Evolutionary conservation across 92 coral and sea anemone species (phyloP).

Genomic region (Porites lobata): DNA sequence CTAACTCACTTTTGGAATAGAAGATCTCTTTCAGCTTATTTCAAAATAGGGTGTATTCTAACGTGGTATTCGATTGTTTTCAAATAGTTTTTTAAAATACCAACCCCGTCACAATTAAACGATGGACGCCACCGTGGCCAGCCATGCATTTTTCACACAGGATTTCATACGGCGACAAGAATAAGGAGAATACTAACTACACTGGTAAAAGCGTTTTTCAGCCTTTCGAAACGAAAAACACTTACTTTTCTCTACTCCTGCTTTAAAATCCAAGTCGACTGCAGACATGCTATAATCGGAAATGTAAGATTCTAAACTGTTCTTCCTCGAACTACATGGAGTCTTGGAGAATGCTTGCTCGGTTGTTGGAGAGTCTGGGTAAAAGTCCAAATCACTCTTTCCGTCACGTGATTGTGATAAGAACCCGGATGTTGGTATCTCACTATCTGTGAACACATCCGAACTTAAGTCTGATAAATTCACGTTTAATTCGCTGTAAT

Average conservation of each 20-base stretch:
- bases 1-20: too few relatives aligned
- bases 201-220: too few relatives aligned
- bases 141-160: too few relatives aligned
- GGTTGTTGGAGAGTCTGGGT: constrained; percentile 95
- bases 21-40: too few relatives aligned
- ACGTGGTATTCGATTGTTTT: too few relatives aligned
- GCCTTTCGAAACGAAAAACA: too few relatives aligned
- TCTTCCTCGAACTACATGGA: constrained; percentile 96
- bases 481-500: constrained; percentile 78
- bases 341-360: constrained; percentile 95
- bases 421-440: constrained; percentile 71
- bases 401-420: constrained; percentile 68
- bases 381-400: constrained; percentile 77
- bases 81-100: too few relatives aligned
- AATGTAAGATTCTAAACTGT: constrained; percentile 86
- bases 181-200: too few relatives aligned
- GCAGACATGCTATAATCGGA: constrained; percentile 81
- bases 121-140: too few relatives aligned
- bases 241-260: constrained; percentile 38
- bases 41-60: too few relatives aligned
- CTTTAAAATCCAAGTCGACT: constrained; percentile 44
- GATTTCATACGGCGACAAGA: too few relatives aligned
- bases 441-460: constrained; percentile 91
- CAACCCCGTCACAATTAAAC: too few relatives aligned
- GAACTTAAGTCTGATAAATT: constrained; percentile 88